These are phyloP conservation scores for Lycocerus yunnanus DNA, from an alignment of 2,888 invertebrate genomes.

Conservation along the genomic window DNA sequence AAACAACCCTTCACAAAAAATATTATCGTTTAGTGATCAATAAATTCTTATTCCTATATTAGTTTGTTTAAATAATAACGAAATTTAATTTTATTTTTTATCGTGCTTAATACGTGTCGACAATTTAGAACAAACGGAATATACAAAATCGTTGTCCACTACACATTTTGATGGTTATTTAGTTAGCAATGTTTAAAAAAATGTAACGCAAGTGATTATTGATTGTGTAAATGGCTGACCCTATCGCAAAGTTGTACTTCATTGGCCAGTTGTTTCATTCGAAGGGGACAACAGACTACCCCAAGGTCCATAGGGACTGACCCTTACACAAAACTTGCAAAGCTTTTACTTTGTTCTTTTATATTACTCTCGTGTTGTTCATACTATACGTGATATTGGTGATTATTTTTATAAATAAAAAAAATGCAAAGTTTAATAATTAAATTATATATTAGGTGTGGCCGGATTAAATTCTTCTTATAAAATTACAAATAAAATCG, in stretches of 20 bases:
- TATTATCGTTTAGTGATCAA: not conserved
- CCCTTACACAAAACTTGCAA: constrained; percentile 29
- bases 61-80: not conserved
- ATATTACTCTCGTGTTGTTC: not conserved
- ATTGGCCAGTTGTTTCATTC: constrained; percentile 29
- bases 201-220: constrained; percentile 29
- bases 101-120: no score
- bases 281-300: constrained; percentile 31
- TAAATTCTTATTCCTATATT: not conserved
- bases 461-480: not conserved
- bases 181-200: constrained; percentile 1
- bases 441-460: not conserved
- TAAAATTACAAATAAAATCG: not conserved
- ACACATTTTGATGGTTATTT: not conserved
- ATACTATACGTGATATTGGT: not conserved
- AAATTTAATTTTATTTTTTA: not conserved
- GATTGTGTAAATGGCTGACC: constrained; percentile 33
- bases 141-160: no score
- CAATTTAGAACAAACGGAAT: no score
- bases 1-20: not conserved
- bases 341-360: constrained; percentile 26
- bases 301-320: constrained; percentile 35
- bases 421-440: not conserved
- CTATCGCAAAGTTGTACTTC: constrained; percentile 28
- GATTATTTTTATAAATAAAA: not conserved